Evolutionary conservation across 2,797 vertebrate species (phyloP), one percentile per base, ranked within the genome.

Genomic region (Simalia tracyae): DNA sequence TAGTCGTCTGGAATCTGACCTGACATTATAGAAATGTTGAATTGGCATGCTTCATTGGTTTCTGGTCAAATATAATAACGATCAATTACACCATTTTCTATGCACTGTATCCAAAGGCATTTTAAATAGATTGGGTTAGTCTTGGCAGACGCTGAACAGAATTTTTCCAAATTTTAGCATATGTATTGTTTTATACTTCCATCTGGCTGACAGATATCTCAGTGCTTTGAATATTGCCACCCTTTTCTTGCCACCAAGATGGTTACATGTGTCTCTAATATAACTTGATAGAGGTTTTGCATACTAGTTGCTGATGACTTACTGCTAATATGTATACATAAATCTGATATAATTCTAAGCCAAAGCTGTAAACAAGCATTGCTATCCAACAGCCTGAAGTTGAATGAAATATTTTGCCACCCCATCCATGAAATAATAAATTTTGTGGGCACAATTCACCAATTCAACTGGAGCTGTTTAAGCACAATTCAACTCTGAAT

Each of bases 101-200:
- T 61, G 93, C 91, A 88, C 95, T 88, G 15, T 61, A 81, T 88
- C 85, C 94, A 85, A 90, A 97, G 96, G 90, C 93, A 95, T 95
- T 96, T 96, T 96, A 96, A 97, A 96, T 97, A 97, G 96, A 96
- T 95, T 93, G 95, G 95, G 94, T 96, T 96, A 96, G 94, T 95
- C 96, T 96, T 97, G 96, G 96, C 97, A 97, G 96, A 96, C 87
- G 28, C 68, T 31, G 46, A 84, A 91, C 96, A 97, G 95, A 97
- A 96, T 94, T 96, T 96, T 92, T 96, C 96, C 96, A 96, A 96
- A 96, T 97, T 96, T 96, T 97, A 97, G 95, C 97, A 97, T 97
- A 97, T 97, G 97, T 97, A 97, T 97, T 97, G 97, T 97, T 97
- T 97, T 96, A 97, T 96, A 95, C 96, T 95, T 96, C 97, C 97